Conservation (phyloP, 1,140 invertebrate species). For the Atta cephalotes region DNA sequence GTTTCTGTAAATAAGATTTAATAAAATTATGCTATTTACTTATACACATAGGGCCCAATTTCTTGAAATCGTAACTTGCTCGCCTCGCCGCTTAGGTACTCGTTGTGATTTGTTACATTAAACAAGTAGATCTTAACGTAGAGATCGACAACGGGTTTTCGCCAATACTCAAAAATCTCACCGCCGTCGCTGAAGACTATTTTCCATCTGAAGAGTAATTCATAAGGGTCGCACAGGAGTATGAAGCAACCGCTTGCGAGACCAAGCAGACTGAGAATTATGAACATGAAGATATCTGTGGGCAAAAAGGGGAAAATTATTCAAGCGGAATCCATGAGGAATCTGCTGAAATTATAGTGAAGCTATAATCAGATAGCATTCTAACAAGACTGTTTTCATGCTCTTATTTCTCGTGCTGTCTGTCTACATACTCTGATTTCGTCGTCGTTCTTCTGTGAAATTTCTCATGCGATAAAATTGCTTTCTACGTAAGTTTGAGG, state of each 20-base stretch:
- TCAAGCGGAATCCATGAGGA: not conserved
- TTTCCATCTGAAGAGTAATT: conserved; percentile 92
- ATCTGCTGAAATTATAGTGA: conserved; percentile 20
- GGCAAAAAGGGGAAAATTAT: not conserved
- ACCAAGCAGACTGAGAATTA: conserved; percentile 89
- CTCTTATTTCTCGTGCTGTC: not conserved
- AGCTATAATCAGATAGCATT: conserved; percentile 8
- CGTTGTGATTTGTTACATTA: conserved; percentile 94
- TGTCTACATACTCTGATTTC: not conserved
- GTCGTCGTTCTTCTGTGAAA: not conserved
- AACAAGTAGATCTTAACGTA: conserved; percentile 95
- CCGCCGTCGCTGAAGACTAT: conserved; percentile 89
- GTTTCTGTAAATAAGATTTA: not conserved
- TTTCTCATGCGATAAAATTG: not conserved
- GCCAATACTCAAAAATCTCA: conserved; percentile 95
- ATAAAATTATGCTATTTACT: conserved; percentile 87
- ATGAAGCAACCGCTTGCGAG: conserved; percentile 88
- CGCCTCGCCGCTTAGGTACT: conserved; percentile 90
- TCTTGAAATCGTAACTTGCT: conserved; percentile 92
- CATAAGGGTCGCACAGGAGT: conserved; percentile 89
- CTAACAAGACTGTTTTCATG: not conserved
- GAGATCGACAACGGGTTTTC: conserved; percentile 93
- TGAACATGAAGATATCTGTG: conserved; percentile 89
- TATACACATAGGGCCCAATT: conserved; percentile 96
- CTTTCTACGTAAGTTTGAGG: not conserved